These are phyloP conservation scores for Machaerirhynchus nigripectus DNA, from an alignment of 2,113 vertebrate species.

Conservation along the genomic window DNA sequence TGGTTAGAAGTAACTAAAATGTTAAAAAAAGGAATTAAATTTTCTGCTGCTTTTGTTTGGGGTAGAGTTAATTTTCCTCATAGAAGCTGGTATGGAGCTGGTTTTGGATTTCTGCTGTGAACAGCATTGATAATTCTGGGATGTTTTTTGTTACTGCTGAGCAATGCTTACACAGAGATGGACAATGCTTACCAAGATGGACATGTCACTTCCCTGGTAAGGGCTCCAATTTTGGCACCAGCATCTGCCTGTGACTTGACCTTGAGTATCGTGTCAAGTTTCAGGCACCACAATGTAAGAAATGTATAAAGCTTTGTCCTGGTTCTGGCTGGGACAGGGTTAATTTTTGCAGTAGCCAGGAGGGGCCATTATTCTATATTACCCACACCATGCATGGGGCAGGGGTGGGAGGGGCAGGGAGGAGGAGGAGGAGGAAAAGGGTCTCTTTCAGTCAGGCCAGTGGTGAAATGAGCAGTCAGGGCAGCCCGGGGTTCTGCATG, in stretches of 20 bases:
- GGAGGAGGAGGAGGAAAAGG: background rate
- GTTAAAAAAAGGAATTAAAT: background rate
- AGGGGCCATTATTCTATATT: background rate
- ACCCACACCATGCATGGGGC: too few species aligned
- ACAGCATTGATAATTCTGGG: background rate
- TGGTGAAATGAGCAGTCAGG: accelerated
- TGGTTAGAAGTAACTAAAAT: background rate
- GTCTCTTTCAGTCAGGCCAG: accelerated
- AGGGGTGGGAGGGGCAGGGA: accelerated
- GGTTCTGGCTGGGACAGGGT: background rate
- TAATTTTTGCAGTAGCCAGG: background rate
- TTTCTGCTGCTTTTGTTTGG: background rate
- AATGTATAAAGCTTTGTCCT: background rate
- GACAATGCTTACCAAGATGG: background rate
- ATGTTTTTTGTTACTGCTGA: background rate
- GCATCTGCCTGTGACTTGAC: accelerated
- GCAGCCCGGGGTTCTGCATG: accelerated
- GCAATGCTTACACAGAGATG: background rate
- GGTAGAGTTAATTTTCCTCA: background rate
- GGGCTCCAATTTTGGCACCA: background rate
- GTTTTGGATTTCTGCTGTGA: background rate
- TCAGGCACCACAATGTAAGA: background rate
- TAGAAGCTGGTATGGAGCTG: background rate
- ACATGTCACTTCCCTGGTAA: background rate
- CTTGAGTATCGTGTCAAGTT: background rate